Conservation (phyloP, 2,113 vertebrate genomes). For the Hyaena hyaena region DNA sequence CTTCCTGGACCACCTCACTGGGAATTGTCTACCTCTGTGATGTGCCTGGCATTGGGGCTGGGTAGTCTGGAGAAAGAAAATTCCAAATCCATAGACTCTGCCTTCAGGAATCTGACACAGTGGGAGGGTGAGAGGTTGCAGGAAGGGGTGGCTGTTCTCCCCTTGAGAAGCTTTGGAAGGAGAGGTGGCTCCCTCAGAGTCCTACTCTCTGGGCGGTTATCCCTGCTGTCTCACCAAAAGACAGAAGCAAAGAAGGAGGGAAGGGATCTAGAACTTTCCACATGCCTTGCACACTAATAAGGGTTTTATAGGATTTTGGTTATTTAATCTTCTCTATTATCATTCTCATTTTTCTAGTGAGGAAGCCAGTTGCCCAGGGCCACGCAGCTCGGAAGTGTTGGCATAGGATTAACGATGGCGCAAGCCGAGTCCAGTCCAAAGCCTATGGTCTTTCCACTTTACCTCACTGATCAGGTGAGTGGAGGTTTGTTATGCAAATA, state of each 20-base stretch:
- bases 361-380: not conserved
- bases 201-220: accelerated
- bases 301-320: not conserved
- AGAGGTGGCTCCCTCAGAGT: not conserved
- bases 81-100: not conserved
- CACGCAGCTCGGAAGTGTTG: not conserved
- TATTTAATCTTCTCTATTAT: not conserved
- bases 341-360: not conserved
- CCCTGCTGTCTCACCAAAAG: not conserved
- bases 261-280: not conserved
- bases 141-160: not conserved
- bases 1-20: not conserved
- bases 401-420: not conserved
- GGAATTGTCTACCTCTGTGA: not conserved
- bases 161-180: not conserved
- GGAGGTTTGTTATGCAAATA: not conserved
- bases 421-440: not conserved
- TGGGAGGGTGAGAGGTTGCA: not conserved
- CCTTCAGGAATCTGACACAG: not conserved
- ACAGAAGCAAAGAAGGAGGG: not conserved
- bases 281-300: not conserved
- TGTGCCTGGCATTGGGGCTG: not conserved
- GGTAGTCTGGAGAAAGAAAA: not conserved
- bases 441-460: not conserved
- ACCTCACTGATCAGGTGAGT: not conserved